Evolutionary conservation across 2,797 vertebrate genomes (phyloP).

Genomic region (Sebastes umbrosus): DNA sequence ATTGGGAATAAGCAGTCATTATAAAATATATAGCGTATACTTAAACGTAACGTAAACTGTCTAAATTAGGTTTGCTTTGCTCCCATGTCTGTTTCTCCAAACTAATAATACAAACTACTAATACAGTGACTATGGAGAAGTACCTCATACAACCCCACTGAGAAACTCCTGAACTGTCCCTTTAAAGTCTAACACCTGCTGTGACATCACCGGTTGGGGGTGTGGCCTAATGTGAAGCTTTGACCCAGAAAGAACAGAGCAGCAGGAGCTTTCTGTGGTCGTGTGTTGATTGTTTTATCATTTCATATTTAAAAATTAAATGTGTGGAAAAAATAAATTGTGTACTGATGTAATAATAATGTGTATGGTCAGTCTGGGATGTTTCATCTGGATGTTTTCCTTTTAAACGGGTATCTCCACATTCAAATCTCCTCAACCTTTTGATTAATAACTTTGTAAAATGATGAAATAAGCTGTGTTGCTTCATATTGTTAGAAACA

Average conservation of each 20-base stretch:
- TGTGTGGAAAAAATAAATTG: constrained; percentile 16
- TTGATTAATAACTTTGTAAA: background rate
- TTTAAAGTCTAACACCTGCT: background rate
- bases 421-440: background rate
- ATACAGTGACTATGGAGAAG: too few species aligned
- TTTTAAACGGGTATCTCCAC: background rate
- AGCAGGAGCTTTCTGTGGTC: background rate
- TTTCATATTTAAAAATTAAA: background rate
- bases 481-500: background rate
- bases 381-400: background rate
- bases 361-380: background rate
- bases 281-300: background rate
- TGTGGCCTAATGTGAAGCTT: background rate
- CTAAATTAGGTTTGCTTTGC: too few species aligned
- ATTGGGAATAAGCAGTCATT: too few species aligned
- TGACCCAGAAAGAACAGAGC: background rate
- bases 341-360: background rate
- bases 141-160: too few species aligned
- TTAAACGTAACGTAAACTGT: too few species aligned
- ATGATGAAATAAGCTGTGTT: background rate
- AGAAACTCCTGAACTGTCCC: too few species aligned
- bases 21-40: too few species aligned
- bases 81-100: too few species aligned
- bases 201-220: background rate
- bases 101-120: too few species aligned